These are phyloP conservation scores for Zapus hudsonius DNA, from an alignment of 2,113 vertebrate genomes.

Conservation along the genomic window DNA sequence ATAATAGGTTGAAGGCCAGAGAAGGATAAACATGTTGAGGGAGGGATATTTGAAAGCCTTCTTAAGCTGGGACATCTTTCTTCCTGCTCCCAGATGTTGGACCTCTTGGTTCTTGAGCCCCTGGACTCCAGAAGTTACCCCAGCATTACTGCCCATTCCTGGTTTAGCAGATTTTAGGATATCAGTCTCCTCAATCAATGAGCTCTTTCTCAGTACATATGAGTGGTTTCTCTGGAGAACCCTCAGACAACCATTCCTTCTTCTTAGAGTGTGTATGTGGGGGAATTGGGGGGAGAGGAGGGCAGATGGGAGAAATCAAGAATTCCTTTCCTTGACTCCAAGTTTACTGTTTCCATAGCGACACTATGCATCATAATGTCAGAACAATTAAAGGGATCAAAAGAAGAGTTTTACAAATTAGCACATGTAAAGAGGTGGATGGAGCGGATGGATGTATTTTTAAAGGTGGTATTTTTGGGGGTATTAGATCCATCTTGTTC, in stretches of 20 bases:
- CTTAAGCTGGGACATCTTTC: background rate
- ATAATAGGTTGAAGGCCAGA: background rate
- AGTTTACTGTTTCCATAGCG: background rate
- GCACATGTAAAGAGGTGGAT: conserved; percentile 21
- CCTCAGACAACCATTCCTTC: background rate
- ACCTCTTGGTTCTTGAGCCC: background rate
- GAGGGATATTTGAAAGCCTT: background rate
- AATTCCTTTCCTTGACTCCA: background rate
- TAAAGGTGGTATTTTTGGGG: conserved; percentile 52
- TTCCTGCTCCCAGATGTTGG: background rate
- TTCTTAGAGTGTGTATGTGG: too few relatives aligned
- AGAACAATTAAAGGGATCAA: background rate
- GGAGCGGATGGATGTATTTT: background rate
- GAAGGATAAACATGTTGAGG: background rate
- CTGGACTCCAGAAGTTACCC: background rate
- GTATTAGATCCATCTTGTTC: conserved; percentile 59
- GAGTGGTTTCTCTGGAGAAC: background rate
- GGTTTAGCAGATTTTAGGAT: background rate
- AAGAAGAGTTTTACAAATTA: background rate
- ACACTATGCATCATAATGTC: background rate
- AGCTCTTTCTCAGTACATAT: background rate
- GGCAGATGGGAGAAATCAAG: background rate
- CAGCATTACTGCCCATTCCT: background rate
- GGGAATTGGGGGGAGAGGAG: background rate
- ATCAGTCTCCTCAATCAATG: background rate